Evolutionary conservation across 53 echinoderm and acorn worm species (phyloP), one percentile per base, ranked within the genome.

Genomic region (Hippasteria phrygiana): DNA sequence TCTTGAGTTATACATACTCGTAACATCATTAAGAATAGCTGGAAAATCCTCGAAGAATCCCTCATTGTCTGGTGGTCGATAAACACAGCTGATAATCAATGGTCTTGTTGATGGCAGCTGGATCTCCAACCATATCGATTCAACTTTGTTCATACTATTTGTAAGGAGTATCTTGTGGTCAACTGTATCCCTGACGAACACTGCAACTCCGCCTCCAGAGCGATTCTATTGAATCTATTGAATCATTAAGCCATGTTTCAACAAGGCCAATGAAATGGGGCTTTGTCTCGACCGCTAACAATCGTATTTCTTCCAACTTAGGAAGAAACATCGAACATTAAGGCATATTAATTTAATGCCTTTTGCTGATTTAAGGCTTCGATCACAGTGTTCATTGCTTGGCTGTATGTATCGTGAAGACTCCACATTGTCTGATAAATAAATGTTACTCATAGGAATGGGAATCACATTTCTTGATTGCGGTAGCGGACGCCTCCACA

Each of bases 271-370:
- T 71, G 1, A 71, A 37, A 20, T 71, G 71, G 38, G 71, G 38
- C 40, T 71, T 39, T 71, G 38, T 71, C 4, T 71, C 4, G 20
- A 20, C 39, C 20, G 39, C 39, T 37, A 71, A 39, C 74, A 42
- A 22, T 22, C 74, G 43, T 13, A 42, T 42, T 42, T 74, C 42
- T 45, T 42, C 75, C 46, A 75, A 48, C 48, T 75, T 75, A 0
- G 75, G 75, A n/a, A 75, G 75, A 47, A 75, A 50, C 3, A 75
- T 75, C 75, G 75, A 14, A 75, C 75, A 75, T 75, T 50, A 12
- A 75, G 28, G 48, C 50, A 75, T 50, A 75, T 75, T 47, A 75
- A 75, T 17, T 75, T 75, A 8, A 75, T 75, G 33, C 74, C 74
- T 74, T 74, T 74, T 45, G 74, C 74, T 74, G 74, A 26, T 13